Conservation (phyloP, 2,888 invertebrate species). For the Allophyes oxyacanthae region DNA sequence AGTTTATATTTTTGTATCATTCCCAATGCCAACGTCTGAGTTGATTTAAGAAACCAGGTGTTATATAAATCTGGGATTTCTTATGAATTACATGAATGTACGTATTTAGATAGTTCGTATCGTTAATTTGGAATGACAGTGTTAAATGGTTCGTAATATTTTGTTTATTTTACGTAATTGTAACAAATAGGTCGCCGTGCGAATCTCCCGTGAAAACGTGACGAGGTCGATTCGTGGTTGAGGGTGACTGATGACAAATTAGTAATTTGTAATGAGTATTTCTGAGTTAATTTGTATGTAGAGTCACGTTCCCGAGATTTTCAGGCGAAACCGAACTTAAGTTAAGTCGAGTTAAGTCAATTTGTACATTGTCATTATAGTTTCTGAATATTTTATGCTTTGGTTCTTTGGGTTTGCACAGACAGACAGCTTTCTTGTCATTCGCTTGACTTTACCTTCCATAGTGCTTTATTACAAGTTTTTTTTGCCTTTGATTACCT, state of each 20-base stretch:
- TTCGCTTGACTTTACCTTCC: too few relatives aligned
- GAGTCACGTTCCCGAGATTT: constrained; percentile 24
- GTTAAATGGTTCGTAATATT: constrained; percentile 78
- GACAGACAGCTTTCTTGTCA: too few relatives aligned
- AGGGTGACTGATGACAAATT: constrained; percentile 56
- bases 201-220: constrained; percentile 64
- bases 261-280: constrained; percentile 52
- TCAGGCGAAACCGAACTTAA: constrained; percentile 25
- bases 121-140: constrained; percentile 78
- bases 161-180: constrained; percentile 78
- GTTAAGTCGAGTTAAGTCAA: constrained; percentile 22
- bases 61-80: constrained; percentile 66
- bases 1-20: constrained; percentile 56
- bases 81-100: constrained; percentile 52
- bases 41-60: constrained; percentile 74
- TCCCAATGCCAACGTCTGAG: constrained; percentile 61
- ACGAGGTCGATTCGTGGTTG: constrained; percentile 59
- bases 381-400: background rate
- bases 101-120: constrained; percentile 58
- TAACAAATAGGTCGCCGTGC: constrained; percentile 75
- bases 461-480: too few relatives aligned
- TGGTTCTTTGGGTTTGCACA: too few relatives aligned
- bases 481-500: too few relatives aligned
- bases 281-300: constrained; percentile 41
- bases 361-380: constrained; percentile 16